phyloP scores from a whole-genome alignment of 2,113 vertebrate species.

The Catharus fuscescens region DNA sequence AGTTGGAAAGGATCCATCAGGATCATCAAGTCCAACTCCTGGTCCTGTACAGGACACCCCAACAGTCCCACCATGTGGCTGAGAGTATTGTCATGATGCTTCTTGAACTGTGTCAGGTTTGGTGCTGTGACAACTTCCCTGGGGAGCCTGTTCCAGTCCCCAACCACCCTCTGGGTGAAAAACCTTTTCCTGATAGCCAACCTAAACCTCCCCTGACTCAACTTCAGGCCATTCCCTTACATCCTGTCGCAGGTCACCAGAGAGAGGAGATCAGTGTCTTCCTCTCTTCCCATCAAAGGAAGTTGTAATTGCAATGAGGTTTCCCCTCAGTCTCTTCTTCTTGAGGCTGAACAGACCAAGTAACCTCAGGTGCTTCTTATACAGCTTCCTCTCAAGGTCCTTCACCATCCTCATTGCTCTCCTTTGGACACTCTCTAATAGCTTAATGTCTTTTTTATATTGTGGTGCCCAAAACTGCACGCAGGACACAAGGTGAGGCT shows the following conservation, averaged over 20 bases:
- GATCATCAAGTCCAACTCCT: neutral
- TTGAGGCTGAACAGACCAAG: neutral
- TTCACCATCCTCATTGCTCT: neutral
- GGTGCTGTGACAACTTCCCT: neutral
- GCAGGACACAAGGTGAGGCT: neutral
- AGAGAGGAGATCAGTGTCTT: neutral
- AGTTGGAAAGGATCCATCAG: neutral
- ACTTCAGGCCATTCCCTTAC: neutral
- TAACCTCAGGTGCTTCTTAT: neutral
- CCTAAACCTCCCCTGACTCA: neutral
- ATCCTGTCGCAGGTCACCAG: neutral
- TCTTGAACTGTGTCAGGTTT: neutral
- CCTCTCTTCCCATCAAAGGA: neutral
- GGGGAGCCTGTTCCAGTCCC: neutral
- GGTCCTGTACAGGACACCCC: neutral
- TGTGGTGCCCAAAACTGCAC: neutral
- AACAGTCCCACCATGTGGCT: neutral
- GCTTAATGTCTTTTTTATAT: neutral
- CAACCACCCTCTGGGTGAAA: neutral
- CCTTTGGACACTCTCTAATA: neutral
- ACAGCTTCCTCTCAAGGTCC: neutral
- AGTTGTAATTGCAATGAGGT: too few species aligned
- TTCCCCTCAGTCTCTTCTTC: neutral
- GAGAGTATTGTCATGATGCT: rapidly evolving
- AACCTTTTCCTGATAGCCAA: neutral